Percentiles rank a stretch among this genome's conserved stretches.
These are phyloP conservation scores for Diaprepes abbreviatus DNA, from an alignment of 2,888 invertebrate genomes.

Conservation along the genomic window DNA sequence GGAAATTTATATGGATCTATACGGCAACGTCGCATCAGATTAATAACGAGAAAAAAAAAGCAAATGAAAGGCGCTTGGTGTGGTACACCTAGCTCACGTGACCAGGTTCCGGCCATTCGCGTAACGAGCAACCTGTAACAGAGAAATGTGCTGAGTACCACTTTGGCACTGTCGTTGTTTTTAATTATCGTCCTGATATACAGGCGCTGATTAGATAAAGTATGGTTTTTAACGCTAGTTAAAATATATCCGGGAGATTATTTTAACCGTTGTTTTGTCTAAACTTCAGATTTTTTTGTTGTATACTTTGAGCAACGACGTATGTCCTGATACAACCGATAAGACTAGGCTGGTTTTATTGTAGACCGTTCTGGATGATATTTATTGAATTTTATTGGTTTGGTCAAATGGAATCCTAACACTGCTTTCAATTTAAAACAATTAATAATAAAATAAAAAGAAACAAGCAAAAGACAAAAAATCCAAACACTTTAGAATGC, in stretches of 20 bases:
- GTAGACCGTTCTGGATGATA: too few relatives aligned
- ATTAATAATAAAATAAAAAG: too few relatives aligned
- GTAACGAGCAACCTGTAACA: conserved; percentile 4
- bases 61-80: conserved; percentile 29
- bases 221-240: neutral
- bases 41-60: conserved; percentile 11
- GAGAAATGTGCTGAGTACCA: conserved; percentile 9
- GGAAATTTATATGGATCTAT: neutral
- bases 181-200: neutral
- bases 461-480: too few relatives aligned
- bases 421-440: too few relatives aligned
- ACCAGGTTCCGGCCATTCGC: conserved; percentile 15
- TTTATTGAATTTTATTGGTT: too few relatives aligned
- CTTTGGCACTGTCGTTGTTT: conserved; percentile 11
- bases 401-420: too few relatives aligned
- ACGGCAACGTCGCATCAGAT: neutral
- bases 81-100: conserved; percentile 25
- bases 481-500: too few relatives aligned
- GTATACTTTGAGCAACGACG: too few relatives aligned
- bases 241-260: neutral
- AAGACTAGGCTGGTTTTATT: too few relatives aligned
- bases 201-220: neutral
- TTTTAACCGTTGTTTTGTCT: neutral
- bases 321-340: too few relatives aligned
- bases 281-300: too few relatives aligned